Conservation (phyloP, 53 echinoderm and acorn worm species). For the Pentamera pediparva region DNA sequence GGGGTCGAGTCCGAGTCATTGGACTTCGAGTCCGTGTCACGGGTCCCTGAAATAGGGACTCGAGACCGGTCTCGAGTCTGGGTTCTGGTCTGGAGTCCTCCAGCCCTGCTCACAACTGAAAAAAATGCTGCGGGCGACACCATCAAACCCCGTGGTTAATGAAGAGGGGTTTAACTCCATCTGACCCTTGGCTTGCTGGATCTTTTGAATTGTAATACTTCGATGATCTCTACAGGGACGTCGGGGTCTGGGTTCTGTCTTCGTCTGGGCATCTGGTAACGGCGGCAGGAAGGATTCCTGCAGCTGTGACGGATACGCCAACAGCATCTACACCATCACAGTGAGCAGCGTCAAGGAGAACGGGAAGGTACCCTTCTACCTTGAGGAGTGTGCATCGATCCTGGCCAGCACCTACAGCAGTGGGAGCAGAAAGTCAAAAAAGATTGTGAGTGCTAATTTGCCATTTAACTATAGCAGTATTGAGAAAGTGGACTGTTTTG, state of each 20-base stretch:
- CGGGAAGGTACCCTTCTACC: slow-evolving; percentile 62
- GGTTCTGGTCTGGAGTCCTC: no score
- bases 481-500: no score
- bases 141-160: no score
- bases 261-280: slow-evolving; percentile 97
- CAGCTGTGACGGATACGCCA: slow-evolving; percentile 83
- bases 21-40: no score
- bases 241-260: slow-evolving; percentile 77
- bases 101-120: no score
- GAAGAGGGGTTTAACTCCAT: no score
- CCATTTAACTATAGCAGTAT: no score
- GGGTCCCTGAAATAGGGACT: no score
- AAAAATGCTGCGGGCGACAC: no score
- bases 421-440: slow-evolving; percentile 49
- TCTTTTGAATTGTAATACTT: neutral
- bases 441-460: slow-evolving; percentile 77
- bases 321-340: slow-evolving; percentile 93
- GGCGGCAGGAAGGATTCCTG: slow-evolving; percentile 72
- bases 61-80: no score
- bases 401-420: slow-evolving; percentile 92
- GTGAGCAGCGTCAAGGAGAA: slow-evolving; percentile 76
- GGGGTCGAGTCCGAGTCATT: no score
- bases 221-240: slow-evolving; percentile 62
- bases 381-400: slow-evolving; percentile 80
- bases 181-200: no score